Evolutionary conservation across 2,113 vertebrate species (phyloP), one percentile per base, ranked within the genome.

Genomic region (Taurulus bubalis): DNA sequence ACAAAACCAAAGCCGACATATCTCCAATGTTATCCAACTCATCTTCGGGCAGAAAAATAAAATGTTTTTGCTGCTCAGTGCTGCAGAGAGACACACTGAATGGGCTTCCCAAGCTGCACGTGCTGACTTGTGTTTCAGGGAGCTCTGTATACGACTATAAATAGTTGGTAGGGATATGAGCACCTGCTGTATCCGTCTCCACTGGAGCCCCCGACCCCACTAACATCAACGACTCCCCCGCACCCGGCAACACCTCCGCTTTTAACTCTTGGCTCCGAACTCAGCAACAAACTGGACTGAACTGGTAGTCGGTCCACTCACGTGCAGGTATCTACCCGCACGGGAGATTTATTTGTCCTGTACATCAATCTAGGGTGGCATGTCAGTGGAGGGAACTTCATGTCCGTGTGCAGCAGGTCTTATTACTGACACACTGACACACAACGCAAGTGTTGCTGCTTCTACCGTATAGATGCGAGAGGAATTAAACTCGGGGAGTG

Each of bases 161-260:
- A 92, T 90, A 93, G 42, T 45, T 6, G n/a, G 14, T 20, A 9
- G 62, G 77, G 86, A 86, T 67, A 47, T 24, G 16, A 90, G 30
- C 91, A 91, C 87, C 91, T 93, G 92, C 70, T 87, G 38, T 18
- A 75, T 80, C 55, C 16, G 71, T 77, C 84, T 60, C 60, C 45
- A 22, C 24, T 47, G 15, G 24, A 24, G 8, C 47, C 12, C 49
- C 71, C 26, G 6, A 28, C 24, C 24, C n/a, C 36, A 5, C 38
- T 26, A 45, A 55, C 9, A 60, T 40, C 47, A 16, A n/a, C 56
- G 34, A 10, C 24, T 0, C 40, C 9, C 2, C 16, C n/a, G 20
- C 56, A 26, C 84, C 81, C 84, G 90, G 91, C 89, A 92, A 90
- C 93, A 79, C 60, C 82, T 90, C 87, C 89, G 88, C 86, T 87